phyloP scores from a whole-genome alignment of 1,140 invertebrate species.

The Zaprionus ornatus region DNA sequence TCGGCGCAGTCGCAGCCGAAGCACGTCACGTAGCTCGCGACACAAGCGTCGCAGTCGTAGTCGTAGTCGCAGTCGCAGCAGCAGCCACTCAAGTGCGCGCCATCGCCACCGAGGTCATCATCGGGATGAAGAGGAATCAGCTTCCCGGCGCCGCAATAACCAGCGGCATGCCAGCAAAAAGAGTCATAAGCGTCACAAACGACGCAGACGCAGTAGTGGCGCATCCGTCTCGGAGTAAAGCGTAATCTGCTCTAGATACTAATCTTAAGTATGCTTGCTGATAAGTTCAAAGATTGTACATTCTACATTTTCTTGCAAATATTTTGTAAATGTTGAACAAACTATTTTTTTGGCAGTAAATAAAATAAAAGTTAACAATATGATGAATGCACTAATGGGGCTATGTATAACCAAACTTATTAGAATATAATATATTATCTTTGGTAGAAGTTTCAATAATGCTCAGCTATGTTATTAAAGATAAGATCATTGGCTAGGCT shows the following conservation, averaged over 20 bases:
- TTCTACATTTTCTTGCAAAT: constrained; percentile 16
- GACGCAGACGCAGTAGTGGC: constrained; percentile 57
- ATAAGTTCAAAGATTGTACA: constrained; percentile 30
- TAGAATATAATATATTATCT: too few species aligned
- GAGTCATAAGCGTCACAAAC: constrained; percentile 66
- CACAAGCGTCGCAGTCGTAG: constrained; percentile 27
- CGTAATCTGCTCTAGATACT: background rate
- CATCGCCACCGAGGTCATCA: constrained; percentile 41
- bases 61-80: constrained; percentile 40
- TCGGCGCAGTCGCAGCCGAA: constrained; percentile 22
- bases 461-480: too few species aligned
- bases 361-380: constrained; percentile 3
- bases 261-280: constrained; percentile 12
- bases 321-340: constrained; percentile 31
- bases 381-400: background rate
- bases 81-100: constrained; percentile 32
- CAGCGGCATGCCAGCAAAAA: constrained; percentile 54
- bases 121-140: constrained; percentile 21
- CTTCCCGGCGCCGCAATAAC: constrained; percentile 8
- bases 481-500: too few species aligned
- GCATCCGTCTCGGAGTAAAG: constrained; percentile 38
- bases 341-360: constrained; percentile 4
- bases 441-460: too few species aligned
- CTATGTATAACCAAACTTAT: too few species aligned
- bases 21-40: constrained; percentile 18